Conservation (phyloP, 1,140 invertebrate species). For the Orius insidiosus region DNA sequence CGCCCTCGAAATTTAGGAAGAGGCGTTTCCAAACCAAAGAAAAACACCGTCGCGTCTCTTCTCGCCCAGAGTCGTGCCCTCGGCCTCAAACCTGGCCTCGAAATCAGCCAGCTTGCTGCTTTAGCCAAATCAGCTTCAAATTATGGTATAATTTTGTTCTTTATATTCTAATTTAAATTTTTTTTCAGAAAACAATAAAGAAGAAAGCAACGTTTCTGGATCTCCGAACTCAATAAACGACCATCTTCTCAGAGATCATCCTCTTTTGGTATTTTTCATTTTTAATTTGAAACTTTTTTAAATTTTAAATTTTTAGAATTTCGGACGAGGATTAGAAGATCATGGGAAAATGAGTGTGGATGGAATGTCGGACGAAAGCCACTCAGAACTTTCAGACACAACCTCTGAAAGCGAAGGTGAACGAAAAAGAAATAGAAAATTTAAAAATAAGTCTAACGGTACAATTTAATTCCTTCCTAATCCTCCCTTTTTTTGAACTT, state of each 20-base stretch:
- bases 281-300: background rate
- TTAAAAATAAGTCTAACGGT: constrained; percentile 2
- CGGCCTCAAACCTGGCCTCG: constrained; percentile 37
- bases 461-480: background rate
- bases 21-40: constrained; percentile 73
- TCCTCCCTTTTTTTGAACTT: constrained; percentile 1
- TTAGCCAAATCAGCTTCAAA: constrained; percentile 9
- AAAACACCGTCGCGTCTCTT: constrained; percentile 75
- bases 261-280: constrained; percentile 3
- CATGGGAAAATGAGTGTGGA: constrained; percentile 9
- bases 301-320: constrained; percentile 2
- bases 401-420: constrained; percentile 16
- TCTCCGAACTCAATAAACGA: constrained; percentile 9
- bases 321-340: constrained; percentile 7
- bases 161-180: background rate
- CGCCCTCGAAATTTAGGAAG: constrained; percentile 61
- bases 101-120: constrained; percentile 14
- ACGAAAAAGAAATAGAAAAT: constrained; percentile 18
- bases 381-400: constrained; percentile 29
- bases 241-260: constrained; percentile 7
- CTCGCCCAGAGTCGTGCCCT: constrained; percentile 65
- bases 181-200: constrained; percentile 12
- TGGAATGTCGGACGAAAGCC: constrained; percentile 14
- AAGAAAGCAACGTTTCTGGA: constrained; percentile 10
- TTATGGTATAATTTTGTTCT: constrained; percentile 5